phyloP scores from a whole-genome alignment of 2,113 vertebrate genomes.

The Sminthopsis crassicaudata region DNA sequence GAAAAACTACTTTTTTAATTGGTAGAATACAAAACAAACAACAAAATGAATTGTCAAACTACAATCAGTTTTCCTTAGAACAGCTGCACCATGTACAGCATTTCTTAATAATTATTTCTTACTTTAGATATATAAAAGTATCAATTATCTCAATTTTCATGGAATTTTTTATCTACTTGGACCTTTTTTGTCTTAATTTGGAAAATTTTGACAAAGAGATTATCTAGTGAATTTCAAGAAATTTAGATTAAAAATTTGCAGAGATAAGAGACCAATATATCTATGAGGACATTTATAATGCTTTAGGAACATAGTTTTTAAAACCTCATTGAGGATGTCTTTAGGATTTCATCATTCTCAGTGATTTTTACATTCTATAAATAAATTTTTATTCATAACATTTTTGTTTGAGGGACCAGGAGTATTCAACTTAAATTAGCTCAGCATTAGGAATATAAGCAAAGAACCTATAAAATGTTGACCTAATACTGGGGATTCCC shows the following conservation, averaged over 20 bases:
- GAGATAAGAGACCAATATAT: neutral
- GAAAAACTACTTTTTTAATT: neutral
- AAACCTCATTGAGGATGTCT: neutral
- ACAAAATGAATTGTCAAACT: neutral
- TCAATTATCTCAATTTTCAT: neutral
- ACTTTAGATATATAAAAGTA: neutral
- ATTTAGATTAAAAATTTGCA: neutral
- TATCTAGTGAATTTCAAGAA: neutral
- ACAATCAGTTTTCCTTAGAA: neutral
- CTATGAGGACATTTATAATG: neutral
- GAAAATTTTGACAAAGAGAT: neutral
- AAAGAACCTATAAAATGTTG: neutral
- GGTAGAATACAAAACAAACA: neutral
- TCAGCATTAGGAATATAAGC: neutral
- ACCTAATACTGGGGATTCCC: neutral
- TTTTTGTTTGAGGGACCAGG: neutral
- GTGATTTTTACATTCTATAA: neutral
- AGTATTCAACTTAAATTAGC: neutral
- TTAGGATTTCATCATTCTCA: neutral
- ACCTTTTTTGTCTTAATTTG: neutral
- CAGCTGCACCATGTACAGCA: neutral
- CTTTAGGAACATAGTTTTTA: neutral
- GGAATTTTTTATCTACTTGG: neutral
- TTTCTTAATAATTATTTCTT: neutral
- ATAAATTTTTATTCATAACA: neutral